A percentile compares a stretch with the other conserved stretches of the same genome.
Evolutionary conservation across 2,113 vertebrate species (phyloP).

Genomic region (Haemorhous mexicanus): DNA sequence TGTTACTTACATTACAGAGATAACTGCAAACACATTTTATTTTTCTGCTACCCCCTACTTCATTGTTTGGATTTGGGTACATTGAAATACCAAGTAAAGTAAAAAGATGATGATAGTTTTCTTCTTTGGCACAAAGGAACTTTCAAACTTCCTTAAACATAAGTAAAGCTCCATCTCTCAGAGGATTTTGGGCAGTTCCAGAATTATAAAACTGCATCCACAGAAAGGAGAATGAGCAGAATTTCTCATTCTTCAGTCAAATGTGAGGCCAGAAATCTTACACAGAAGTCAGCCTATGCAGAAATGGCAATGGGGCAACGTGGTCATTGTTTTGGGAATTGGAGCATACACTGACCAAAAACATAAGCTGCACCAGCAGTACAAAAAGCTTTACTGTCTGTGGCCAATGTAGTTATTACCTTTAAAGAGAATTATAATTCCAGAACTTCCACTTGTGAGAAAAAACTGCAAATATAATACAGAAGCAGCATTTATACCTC

Average conservation of each 20-base stretch:
- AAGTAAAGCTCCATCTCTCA: neutral
- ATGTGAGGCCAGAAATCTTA: neutral
- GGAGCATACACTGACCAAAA: neutral
- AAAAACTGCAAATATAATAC: neutral
- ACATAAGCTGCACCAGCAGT: neutral
- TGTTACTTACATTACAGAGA: neutral
- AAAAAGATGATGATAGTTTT: neutral
- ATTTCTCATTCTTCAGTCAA: neutral
- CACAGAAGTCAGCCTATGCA: neutral
- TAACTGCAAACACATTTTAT: neutral
- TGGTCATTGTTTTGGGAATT: neutral
- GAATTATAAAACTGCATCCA: neutral
- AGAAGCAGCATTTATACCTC: neutral
- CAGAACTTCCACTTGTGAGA: neutral
- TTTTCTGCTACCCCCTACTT: neutral
- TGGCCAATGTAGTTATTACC: neutral
- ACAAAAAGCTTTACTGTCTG: neutral
- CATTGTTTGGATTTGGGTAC: neutral
- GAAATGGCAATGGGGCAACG: neutral
- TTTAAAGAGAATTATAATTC: neutral
- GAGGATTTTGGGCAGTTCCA: neutral
- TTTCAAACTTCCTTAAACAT: neutral
- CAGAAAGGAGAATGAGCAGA: neutral
- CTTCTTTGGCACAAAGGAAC: neutral
- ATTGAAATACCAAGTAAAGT: neutral